Base-by-base conservation (phyloP, 2,888 invertebrate species). In the Nasonovia ribisnigri region DNA sequence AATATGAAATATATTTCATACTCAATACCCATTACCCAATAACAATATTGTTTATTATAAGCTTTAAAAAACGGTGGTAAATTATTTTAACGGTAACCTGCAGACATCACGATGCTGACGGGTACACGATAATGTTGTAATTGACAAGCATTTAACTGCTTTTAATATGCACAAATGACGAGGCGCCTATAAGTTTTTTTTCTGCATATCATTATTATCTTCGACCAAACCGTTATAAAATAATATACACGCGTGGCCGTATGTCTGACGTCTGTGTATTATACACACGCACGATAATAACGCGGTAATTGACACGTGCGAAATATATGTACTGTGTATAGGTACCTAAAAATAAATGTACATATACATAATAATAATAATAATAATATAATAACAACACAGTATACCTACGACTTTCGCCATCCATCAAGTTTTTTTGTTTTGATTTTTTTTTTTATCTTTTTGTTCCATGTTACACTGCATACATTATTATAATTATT, bases 401-500 rank as follows among this genome's bases (percentile, higher is more conserved):
- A 5, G 84, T 77, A 67, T n/a, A 24, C 36, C 67, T 67, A 67
- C 51, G 92, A 93, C 93, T 93, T 93, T 93, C 93, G 93, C 93
- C 93, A 11, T 90, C 93, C 93, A 84, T 93, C 89, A 90, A 89
- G 54, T 84, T 92, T 88, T 88, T 88, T 89, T 77, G 89, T 89
- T 87, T 92, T 89, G 84, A 36, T 8, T 92, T 48, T n/a, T 88
- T 87, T 84, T 84, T 24, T 42, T 84, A 42, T 91, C 46, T 57
- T 91, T 54, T n/a, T 86, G 60, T 89, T 60, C 43, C 29, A 46
- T 48, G 51, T 88, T 89, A 87, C 87, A 29, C 88, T 46, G 46
- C 84, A 42, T 36, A 89, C 67, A 86, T 90, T 90, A 90, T 90
- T 90, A 57, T 93, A 93, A 93, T 93, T 93, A 92, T 92, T 92